These are phyloP conservation scores for Vidua macroura DNA, from an alignment of 2,113 vertebrate species.

Conservation along the genomic window DNA sequence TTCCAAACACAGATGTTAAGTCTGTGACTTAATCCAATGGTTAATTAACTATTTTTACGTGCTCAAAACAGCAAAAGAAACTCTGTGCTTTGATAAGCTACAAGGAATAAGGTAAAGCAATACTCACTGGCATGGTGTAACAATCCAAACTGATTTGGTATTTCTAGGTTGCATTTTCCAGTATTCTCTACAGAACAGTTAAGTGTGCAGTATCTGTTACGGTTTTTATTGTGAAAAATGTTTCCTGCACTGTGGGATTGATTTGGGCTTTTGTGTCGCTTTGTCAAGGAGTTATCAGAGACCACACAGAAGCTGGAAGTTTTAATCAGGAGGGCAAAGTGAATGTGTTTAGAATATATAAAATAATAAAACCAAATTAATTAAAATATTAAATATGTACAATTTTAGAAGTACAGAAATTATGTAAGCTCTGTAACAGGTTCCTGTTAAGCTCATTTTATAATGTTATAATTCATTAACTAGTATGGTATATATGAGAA, in stretches of 20 bases:
- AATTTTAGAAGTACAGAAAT: not conserved
- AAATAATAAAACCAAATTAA: not conserved
- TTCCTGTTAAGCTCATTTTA: not conserved
- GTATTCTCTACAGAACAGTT: not conserved
- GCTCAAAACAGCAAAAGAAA: not conserved
- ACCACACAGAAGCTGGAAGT: not conserved
- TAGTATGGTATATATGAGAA: not conserved
- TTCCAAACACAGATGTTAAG: not conserved
- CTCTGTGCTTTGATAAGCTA: not conserved
- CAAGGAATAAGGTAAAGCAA: not conserved
- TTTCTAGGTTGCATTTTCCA: not conserved
- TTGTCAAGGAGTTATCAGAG: not conserved
- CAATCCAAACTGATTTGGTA: not conserved
- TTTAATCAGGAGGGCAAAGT: not conserved
- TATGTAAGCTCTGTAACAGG: not conserved
- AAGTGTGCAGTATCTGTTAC: not conserved
- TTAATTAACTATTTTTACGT: not conserved
- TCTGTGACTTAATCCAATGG: not conserved
- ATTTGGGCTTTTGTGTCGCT: not conserved
- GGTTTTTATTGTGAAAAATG: not conserved
- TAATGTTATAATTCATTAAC: not conserved
- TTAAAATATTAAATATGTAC: not conserved
- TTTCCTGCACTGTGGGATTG: not conserved
- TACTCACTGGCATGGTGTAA: not conserved
- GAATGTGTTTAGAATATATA: not conserved